A percentile compares a stretch with the other conserved stretches of the same genome.
phyloP scores from a whole-genome alignment of 2,888 invertebrate species.

The Brassicogethes aeneus region DNA sequence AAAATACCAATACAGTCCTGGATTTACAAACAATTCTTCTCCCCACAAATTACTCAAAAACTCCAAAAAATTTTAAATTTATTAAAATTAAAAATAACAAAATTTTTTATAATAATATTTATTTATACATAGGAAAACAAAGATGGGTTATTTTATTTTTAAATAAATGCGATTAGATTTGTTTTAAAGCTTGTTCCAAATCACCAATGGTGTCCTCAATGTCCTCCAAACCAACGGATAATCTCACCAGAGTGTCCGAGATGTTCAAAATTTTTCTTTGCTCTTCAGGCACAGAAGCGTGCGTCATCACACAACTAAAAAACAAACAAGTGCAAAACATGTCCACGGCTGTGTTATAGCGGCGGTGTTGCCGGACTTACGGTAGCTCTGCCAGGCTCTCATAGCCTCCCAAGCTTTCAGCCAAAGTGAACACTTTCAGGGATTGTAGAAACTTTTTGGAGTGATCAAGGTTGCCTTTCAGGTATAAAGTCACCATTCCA shows the following conservation, averaged over 20 bases:
- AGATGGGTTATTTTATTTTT: slow-evolving; percentile 11
- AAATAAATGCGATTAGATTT: slow-evolving; percentile 1
- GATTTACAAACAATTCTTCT: too few relatives aligned
- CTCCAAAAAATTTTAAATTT: not conserved
- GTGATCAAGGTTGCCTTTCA: slow-evolving; percentile 67
- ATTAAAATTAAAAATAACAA: not conserved
- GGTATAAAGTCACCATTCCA: slow-evolving; percentile 84
- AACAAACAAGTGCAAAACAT: slow-evolving; percentile 9
- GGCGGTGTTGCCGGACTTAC: too few relatives aligned
- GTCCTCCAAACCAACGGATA: slow-evolving; percentile 83
- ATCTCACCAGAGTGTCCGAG: slow-evolving; percentile 67
- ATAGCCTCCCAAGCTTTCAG: slow-evolving; percentile 92
- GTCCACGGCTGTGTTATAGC: too few relatives aligned
- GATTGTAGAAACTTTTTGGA: slow-evolving; percentile 64
- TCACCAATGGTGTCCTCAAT: slow-evolving; percentile 72
- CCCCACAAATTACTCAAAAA: too few relatives aligned
- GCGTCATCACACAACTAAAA: slow-evolving; percentile 80
- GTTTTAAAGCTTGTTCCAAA: slow-evolving; percentile 64
- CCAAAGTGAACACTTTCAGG: slow-evolving; percentile 74
- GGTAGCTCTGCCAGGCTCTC: slow-evolving; percentile 93
- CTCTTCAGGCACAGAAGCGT: slow-evolving; percentile 75
- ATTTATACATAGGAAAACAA: not conserved
- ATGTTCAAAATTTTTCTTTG: slow-evolving; percentile 66
- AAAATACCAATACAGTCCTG: too few relatives aligned
- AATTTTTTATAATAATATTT: slow-evolving; percentile 8